Evolutionary conservation across 2,797 vertebrate species (phyloP), one percentile per base, ranked within the genome.

Genomic region (Orestias chungarensis): DNA sequence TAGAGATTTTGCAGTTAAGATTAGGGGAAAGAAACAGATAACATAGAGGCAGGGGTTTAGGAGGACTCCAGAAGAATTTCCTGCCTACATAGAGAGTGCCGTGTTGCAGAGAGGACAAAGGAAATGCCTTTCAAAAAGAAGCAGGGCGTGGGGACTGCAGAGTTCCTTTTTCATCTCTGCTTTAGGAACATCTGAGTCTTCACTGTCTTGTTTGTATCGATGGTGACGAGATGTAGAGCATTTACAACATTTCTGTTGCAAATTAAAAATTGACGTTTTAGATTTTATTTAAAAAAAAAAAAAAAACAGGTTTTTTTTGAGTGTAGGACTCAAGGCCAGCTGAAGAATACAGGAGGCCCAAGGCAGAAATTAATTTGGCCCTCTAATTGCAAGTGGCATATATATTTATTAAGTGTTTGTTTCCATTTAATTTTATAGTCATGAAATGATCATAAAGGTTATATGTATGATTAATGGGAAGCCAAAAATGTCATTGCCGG

Each of bases 11-110:
- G 47, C 44, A 31, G 78, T 82, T 25, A 66, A 73, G 74, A 80
- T 75, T 40, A 50, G 80, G 80, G 78, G 83, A 66, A 15, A 81
- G 65, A 62, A 70, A 46, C 14, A 3, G 68, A 38, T 80, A 82
- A 81, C 75, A 46, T 74, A 81, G 73, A 40, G 82, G 14, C 0
- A 25, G 29, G 29, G 76, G 76, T 83, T 84, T 91, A 87, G 90
- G 88, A 43, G 3, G 1, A 27, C 64, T 91, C 87, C 89, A 91
- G 79, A 68, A 86, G 88, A 88, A 87, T 91, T 90, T 93, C 91
- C 90, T 90, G 82, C 81, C 80, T 75, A 46, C 79, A n/a, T n/a
- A 84, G 86, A 86, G 88, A 84, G 87, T 81, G 88, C 66, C 79
- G 42, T 9, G 70, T 73, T 66, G 70, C 43, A 68, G 75, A 25